Evolutionary conservation across 2,797 vertebrate genomes (phyloP).

Genomic region (Siniperca scherzeri): DNA sequence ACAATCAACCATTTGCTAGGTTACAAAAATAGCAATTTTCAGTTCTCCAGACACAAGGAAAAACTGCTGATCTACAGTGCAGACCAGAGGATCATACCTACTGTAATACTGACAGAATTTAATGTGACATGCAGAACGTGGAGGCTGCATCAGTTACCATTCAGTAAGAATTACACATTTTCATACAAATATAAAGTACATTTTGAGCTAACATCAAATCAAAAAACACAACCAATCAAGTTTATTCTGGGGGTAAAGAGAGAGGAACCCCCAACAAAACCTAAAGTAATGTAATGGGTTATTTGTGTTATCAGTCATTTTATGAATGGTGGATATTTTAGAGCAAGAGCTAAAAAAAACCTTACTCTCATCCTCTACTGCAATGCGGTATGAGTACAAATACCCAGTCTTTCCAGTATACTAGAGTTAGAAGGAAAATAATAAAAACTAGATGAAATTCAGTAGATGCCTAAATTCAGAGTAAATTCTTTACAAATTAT

Average conservation of each 20-base stretch:
- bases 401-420: neutral
- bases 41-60: neutral
- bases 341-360: neutral
- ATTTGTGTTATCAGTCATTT: neutral
- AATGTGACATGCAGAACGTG: neutral
- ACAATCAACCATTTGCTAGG: neutral
- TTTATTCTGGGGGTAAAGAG: neutral
- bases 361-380: neutral
- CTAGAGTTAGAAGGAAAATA: neutral
- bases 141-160: neutral
- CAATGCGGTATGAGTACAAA: neutral
- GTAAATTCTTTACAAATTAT: neutral
- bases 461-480: neutral
- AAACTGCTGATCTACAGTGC: neutral
- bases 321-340: neutral
- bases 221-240: neutral
- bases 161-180: neutral
- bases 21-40: slow-evolving; percentile 7
- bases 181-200: neutral
- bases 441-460: neutral
- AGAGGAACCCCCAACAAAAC: neutral
- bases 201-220: neutral
- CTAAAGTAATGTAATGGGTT: neutral
- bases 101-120: neutral
- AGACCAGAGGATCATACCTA: neutral